A percentile compares a stretch with the other conserved stretches of the same genome.
These are phyloP conservation scores for Temnopleurus reevesii DNA, from an alignment of 53 echinoderm and acorn worm genomes.

Conservation along the genomic window DNA sequence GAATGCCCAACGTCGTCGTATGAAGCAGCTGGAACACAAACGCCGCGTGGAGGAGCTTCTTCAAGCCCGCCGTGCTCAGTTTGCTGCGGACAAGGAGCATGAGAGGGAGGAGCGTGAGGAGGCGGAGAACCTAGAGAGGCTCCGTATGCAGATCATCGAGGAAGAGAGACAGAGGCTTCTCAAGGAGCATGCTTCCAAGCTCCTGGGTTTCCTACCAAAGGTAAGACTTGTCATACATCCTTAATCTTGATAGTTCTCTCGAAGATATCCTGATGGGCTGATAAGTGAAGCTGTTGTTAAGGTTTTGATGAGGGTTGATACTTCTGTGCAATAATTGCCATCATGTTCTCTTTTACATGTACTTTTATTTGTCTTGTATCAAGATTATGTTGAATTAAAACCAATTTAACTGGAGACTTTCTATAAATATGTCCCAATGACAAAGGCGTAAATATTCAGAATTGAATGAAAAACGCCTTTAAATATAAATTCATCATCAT, in stretches of 20 bases:
- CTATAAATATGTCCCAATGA: no score
- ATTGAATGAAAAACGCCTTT: no score
- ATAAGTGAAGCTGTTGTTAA: no score
- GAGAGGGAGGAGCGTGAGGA: slow-evolving; percentile 79
- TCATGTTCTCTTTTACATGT: background rate
- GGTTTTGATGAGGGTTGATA: no score
- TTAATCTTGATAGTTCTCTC: no score
- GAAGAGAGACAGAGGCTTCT: slow-evolving; percentile 94
- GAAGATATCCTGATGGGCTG: no score
- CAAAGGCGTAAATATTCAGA: no score
- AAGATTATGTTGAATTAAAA: no score
- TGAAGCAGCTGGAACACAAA: slow-evolving; percentile 99
- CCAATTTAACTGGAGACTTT: no score
- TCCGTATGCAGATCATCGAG: slow-evolving; percentile 94
- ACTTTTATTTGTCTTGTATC: no score
- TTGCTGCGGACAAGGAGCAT: slow-evolving; percentile 81
- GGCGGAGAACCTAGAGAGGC: slow-evolving; percentile 86
- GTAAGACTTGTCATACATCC: slow-evolving; percentile 38
- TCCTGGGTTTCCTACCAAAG: slow-evolving; percentile 97
- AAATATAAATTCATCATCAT: no score
- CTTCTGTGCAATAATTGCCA: no score
- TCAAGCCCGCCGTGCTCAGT: slow-evolving; percentile 88
- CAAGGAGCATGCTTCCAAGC: slow-evolving; percentile 91
- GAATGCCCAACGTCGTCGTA: slow-evolving; percentile 98
- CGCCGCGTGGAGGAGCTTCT: slow-evolving; percentile 87